Evolutionary conservation across 2,888 invertebrate genomes (phyloP), one percentile per base, ranked within the genome.

Genomic region (Melolontha melolontha): DNA sequence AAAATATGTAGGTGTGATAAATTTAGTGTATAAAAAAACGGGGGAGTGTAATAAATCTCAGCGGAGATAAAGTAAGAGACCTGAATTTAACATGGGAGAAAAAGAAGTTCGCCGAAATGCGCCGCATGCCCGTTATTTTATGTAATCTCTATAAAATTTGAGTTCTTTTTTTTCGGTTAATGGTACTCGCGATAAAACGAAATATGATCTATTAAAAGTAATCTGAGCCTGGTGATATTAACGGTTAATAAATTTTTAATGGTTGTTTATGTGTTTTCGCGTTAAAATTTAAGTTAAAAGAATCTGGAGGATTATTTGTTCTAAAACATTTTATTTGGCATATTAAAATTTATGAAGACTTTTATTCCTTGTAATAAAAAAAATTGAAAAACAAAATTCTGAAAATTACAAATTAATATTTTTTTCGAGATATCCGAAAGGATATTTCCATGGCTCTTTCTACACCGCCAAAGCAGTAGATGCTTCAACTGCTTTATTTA

Each of bases 141-240:
- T 44, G 59, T 59, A 59, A 59, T 59, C 59, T 59, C 59, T 44
- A 59, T 59, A 59, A 59, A 59, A 59, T 59, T 59, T 59, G 44
- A 59, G 59, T 41, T 59, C 44, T 44, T 14, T 47, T 16, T 47
- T 47, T 59, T 59, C 34, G 34, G 34, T 34, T 34, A 10, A 6
- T 29, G 44, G 44, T 40, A 40, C 34, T 10, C 8, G 22, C 47
- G 59, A 59, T 59, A 59, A 59, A 59, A 29, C 59, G 59, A 59
- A 59, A 59, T 59, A 59, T 44, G 44, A 29, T 44, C 59, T 59
- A 59, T 59, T 59, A 59, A 59, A 59, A 59, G 44, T 59, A 59
- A 59, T 59, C 44, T 59, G 59, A 44, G 44, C 27, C 59, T 10
- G 44, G 59, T 59, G 59, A 59, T 59, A 59, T 59, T 59, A 59